Evolutionary conservation across 2,113 vertebrate genomes (phyloP).

Genomic region (Odontophorus gujanensis): DNA sequence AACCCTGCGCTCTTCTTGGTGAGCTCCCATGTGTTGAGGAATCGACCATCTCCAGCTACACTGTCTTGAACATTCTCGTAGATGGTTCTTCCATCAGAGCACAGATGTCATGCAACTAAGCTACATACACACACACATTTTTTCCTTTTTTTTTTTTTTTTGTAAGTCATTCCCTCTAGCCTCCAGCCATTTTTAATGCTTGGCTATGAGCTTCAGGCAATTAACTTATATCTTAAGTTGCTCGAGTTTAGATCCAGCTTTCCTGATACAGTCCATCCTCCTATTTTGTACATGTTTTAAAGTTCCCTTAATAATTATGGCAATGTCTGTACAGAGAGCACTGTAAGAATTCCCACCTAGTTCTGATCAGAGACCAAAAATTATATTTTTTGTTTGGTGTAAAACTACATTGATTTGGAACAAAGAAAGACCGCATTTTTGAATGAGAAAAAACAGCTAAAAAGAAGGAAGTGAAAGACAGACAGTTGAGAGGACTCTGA

Average conservation of each 20-base stretch:
- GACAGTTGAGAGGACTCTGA: neutral
- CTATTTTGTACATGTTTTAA: neutral
- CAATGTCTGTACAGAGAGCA: neutral
- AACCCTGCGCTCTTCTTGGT: neutral
- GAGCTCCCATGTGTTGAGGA: neutral
- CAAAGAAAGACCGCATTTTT: constrained; percentile 59
- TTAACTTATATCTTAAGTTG: constrained; percentile 8
- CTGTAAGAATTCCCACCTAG: neutral
- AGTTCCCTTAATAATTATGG: neutral
- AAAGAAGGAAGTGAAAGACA: neutral
- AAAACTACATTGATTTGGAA: neutral
- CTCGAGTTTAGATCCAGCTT: neutral
- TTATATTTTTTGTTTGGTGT: neutral
- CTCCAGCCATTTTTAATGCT: neutral
- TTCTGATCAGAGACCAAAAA: neutral
- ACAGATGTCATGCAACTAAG: neutral
- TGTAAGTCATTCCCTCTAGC: constrained; percentile 7
- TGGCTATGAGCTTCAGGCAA: constrained; percentile 12
- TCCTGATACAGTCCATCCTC: neutral
- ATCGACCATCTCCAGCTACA: neutral
- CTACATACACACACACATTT: neutral
- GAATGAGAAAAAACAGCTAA: constrained; percentile 34
- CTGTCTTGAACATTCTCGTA: neutral
- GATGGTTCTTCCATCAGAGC: neutral
- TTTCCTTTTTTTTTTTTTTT: neutral